Conservation (phyloP, 1,140 invertebrate species). For the Goniozus legneri region DNA sequence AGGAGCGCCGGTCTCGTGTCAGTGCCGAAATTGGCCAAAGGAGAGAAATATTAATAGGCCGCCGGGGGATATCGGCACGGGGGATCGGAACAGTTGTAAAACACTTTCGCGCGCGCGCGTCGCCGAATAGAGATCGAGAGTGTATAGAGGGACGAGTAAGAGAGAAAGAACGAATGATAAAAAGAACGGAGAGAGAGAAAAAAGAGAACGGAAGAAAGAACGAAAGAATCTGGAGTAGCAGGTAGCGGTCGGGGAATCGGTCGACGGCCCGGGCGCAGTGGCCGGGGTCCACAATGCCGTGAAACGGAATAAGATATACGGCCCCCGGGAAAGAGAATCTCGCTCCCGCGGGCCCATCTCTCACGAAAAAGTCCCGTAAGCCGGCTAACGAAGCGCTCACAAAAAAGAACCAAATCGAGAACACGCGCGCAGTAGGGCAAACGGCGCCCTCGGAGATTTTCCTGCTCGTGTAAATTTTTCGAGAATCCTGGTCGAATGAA, state of each 20-base stretch:
- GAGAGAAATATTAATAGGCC: neutral
- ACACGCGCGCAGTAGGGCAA: too few species aligned
- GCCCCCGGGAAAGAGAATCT: constrained; percentile 16
- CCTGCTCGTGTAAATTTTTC: too few species aligned
- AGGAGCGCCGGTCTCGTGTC: too few species aligned
- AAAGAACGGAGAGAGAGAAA: constrained; percentile 1
- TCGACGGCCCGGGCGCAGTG: constrained; percentile 14
- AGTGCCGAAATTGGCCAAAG: too few species aligned
- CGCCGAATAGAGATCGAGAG: too few species aligned
- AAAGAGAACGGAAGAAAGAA: constrained; percentile 23
- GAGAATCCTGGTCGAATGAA: too few species aligned
- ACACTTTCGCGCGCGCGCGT: too few species aligned
- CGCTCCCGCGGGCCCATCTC: too few species aligned
- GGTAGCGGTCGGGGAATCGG: constrained; percentile 29
- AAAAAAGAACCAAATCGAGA: too few species aligned
- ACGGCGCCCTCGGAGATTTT: too few species aligned
- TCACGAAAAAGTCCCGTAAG: constrained; percentile 24
- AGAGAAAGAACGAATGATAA: too few species aligned
- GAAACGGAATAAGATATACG: constrained; percentile 33
- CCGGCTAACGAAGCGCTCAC: constrained; percentile 19
- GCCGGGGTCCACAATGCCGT: constrained; percentile 21
- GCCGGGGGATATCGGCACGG: neutral
- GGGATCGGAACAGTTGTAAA: too few species aligned
- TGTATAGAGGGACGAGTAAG: constrained; percentile 19
- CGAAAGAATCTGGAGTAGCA: constrained; percentile 34